These are phyloP conservation scores for Beaufortia kweichowensis DNA, from an alignment of 2,113 vertebrate species.

Conservation along the genomic window DNA sequence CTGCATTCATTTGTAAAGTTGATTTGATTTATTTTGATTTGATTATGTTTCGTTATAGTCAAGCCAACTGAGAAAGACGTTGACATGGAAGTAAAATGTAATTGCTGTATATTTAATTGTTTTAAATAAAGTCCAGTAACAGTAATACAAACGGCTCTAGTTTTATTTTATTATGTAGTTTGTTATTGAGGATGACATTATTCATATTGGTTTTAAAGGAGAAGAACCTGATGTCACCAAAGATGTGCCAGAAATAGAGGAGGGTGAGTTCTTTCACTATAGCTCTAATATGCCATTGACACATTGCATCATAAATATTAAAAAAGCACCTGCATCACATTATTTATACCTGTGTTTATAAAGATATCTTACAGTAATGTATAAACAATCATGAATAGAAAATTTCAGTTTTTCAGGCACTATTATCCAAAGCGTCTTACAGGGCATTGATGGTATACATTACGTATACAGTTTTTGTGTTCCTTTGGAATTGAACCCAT, in stretches of 20 bases:
- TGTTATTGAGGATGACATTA: background rate
- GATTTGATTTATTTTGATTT: background rate
- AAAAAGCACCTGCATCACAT: too few relatives aligned
- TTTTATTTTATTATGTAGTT: background rate
- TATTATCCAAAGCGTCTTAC: too few relatives aligned
- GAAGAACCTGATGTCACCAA: conserved; percentile 47
- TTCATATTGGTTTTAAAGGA: conserved; percentile 13
- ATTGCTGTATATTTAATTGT: background rate
- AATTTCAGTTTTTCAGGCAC: too few relatives aligned
- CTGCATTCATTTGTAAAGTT: background rate
- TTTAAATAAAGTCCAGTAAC: background rate
- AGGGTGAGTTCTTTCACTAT: conserved; percentile 40
- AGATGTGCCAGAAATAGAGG: conserved; percentile 41
- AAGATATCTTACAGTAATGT: background rate
- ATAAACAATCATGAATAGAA: background rate
- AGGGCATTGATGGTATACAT: too few relatives aligned
- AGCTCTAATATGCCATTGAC: background rate
- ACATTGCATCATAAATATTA: too few relatives aligned
- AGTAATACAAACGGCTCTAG: background rate
- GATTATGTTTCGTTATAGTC: conserved; percentile 5
- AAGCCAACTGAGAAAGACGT: conserved; percentile 7
- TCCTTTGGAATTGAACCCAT: too few relatives aligned
- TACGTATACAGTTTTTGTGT: too few relatives aligned
- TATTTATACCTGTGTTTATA: too few relatives aligned
- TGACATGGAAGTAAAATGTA: conserved; percentile 21